Evolutionary conservation across 2,888 invertebrate genomes (phyloP).

Genomic region (Ptilodon capucinus): DNA sequence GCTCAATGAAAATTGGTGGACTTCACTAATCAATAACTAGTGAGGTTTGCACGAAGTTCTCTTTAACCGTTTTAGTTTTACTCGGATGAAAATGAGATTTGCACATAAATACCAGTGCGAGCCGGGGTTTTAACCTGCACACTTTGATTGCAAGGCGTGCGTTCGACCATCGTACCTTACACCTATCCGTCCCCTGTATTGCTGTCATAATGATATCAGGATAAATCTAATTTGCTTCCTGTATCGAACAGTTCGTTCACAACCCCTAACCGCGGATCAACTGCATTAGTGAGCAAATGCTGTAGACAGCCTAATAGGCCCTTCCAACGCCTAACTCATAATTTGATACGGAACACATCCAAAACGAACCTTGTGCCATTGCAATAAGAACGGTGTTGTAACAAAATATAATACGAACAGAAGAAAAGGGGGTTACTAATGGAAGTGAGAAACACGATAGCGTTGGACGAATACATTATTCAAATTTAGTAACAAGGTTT

Average conservation of each 20-base stretch:
- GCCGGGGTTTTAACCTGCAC: too few species aligned
- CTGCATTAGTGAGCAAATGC: slow-evolving; percentile 47
- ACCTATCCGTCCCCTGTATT: slow-evolving; percentile 13
- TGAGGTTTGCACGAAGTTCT: too few species aligned
- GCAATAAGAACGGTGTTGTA: slow-evolving; percentile 12
- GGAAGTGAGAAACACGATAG: slow-evolving; percentile 72
- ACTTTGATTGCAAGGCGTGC: too few species aligned
- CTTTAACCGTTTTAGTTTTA: too few species aligned
- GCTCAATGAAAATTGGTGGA: too few species aligned
- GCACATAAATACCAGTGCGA: too few species aligned
- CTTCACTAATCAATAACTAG: too few species aligned
- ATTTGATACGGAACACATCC: slow-evolving; percentile 42
- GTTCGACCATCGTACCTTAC: too few species aligned
- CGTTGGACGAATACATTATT: slow-evolving; percentile 67
- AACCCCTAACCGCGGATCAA: slow-evolving; percentile 45
- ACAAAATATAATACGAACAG: slow-evolving; percentile 27
- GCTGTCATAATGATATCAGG: slow-evolving; percentile 24
- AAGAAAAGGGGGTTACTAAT: slow-evolving; percentile 56
- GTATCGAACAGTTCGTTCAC: slow-evolving; percentile 26
- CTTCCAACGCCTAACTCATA: slow-evolving; percentile 48
- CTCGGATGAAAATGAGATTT: too few species aligned
- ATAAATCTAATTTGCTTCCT: slow-evolving; percentile 36
- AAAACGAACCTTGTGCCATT: slow-evolving; percentile 23
- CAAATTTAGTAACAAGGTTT: slow-evolving; percentile 63
- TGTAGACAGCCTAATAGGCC: slow-evolving; percentile 43